Base-by-base conservation (phyloP, 2,113 vertebrate genomes). In the Athene cunicularia region DNA sequence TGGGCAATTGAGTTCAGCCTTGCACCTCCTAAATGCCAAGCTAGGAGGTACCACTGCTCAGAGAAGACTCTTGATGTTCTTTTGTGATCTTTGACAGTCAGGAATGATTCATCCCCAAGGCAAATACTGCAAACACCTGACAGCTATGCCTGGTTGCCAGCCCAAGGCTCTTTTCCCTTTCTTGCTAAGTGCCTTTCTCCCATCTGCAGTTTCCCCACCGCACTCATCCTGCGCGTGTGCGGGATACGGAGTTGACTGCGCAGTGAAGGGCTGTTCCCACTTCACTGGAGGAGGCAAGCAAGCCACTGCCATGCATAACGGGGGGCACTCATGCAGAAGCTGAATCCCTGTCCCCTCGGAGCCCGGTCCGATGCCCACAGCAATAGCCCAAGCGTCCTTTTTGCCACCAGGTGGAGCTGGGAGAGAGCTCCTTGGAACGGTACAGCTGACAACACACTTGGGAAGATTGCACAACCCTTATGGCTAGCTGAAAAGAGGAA, bases 341-440 rank as follows among this genome's bases (percentile, higher is more conserved):
- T 2, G 12, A 30, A 21, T 8, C 30, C 19, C 1, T 33, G 26
- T 8, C 27, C 17, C n/a, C 32, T 21, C 8, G 50, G 72, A 91
- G 53, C 35, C 91, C 76, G 60, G 15, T 6, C 26, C 0, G 0
- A 11, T n/a, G 73, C 18, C 91, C 70, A 55, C 24, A 49, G 23
- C 33, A 4, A 11, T 0, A 41, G 14, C 87, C 73, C 26, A 11
- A 45, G 60, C 0, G 71, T 76, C 70, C 62, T 41, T 85, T 47
- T 87, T 93, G 77, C 94, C 96, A 96, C 77, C 84, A 96, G 96
- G 84, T 95, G 96, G 97, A 95, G 91, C 91, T 71, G 94, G 95
- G 91, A 63, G 93, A 89, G 92, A 95, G 86, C 85, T 80, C 56
- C 96, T 80, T 82, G 64, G 86, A 60, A 53, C 0, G 5, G 75